Base-by-base conservation (phyloP, 2,888 invertebrate genomes). In the Noctua comes region DNA sequence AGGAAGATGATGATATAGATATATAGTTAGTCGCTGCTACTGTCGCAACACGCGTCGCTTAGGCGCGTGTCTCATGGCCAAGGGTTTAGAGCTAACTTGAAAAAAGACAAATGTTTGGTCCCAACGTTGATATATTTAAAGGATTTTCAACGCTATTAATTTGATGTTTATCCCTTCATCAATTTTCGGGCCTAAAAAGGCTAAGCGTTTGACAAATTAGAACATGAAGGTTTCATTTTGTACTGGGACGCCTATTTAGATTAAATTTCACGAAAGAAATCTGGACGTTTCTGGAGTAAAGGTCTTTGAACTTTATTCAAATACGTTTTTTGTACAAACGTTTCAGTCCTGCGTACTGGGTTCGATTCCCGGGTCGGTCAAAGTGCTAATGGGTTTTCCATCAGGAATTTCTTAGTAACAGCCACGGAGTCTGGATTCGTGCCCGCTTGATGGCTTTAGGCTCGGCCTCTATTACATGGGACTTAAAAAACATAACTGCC, bases 201-300 rank as follows among this genome's bases (percentile, higher is more conserved):
- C 31, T 72, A 81, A 70, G n/a, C 43, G 48, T 73, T 82, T 82
- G 62, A 76, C 72, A 85, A 66, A 86, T 83, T 57, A 66, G 62
- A 24, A 40, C 48, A 65, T 66, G n/a, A 24, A n/a, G 31, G n/a
- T 40, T 54, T 69, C n/a, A 4, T 68, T 54, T 18, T 68, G 40
- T 72, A 59, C 51, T 51, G 5, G 54, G 40, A 21, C 13, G n/a
- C 31, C 13, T 66, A 46, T 68, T 48, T 51, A 59, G 24, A 46
- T 84, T 80, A 71, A 71, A n/a, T 16, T 54, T 11, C n/a, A 36
- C 18, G 18, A 69, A 48, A 13, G 24, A 66, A 54, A 24, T 59
- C 1, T 24, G 65, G 40, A 6, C 11, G 10, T 48, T 68, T 57
- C 48, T 73, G n/a, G 62, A 1, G 6, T 48, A 18, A 57, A 69